Percentiles rank a stretch among this genome's conserved stretches.
Evolutionary conservation across 2,888 invertebrate species (phyloP).

Genomic region (Campopleginae sp.): DNA sequence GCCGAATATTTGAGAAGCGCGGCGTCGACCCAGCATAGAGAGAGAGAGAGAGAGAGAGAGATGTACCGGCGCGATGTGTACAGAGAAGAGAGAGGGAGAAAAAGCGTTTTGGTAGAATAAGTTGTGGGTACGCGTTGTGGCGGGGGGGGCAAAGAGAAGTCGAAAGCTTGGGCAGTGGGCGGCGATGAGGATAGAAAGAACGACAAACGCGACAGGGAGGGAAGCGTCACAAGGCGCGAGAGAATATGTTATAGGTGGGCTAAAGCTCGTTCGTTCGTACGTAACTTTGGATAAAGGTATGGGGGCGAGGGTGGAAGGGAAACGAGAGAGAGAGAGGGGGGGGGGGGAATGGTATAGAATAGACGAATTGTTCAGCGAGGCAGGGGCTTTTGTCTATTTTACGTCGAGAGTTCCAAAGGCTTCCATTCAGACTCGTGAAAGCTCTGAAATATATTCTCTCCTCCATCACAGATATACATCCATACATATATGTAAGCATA

Average conservation of each 20-base stretch:
- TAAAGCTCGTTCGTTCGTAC: conserved; percentile 81
- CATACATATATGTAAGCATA: neutral
- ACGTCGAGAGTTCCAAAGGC: conserved; percentile 82
- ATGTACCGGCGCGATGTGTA: too few relatives aligned
- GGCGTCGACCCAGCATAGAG: too few relatives aligned
- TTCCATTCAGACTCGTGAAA: conserved; percentile 80
- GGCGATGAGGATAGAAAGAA: neutral
- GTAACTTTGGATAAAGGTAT: conserved; percentile 76
- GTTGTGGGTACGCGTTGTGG: too few relatives aligned
- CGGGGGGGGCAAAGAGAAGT: too few relatives aligned
- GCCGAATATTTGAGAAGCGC: too few relatives aligned
- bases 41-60: conserved; percentile 32
- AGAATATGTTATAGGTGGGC: conserved; percentile 78
- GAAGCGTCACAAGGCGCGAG: conserved; percentile 66
- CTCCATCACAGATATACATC: conserved; percentile 11
- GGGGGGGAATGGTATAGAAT: conserved; percentile 72
- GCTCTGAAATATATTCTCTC: conserved; percentile 81
- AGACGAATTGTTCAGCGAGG: conserved; percentile 81
- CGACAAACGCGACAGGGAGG: neutral
- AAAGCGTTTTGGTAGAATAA: too few relatives aligned
- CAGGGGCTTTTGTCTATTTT: conserved; percentile 83
- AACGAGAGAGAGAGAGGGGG: conserved; percentile 11
- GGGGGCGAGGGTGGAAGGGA: neutral
- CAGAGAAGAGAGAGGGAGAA: neutral
- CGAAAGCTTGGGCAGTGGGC: conserved; percentile 47